A percentile compares a stretch with the other conserved stretches of the same genome.
Conservation (phyloP, 2,888 invertebrate species). For the Agapostemon virescens region DNA sequence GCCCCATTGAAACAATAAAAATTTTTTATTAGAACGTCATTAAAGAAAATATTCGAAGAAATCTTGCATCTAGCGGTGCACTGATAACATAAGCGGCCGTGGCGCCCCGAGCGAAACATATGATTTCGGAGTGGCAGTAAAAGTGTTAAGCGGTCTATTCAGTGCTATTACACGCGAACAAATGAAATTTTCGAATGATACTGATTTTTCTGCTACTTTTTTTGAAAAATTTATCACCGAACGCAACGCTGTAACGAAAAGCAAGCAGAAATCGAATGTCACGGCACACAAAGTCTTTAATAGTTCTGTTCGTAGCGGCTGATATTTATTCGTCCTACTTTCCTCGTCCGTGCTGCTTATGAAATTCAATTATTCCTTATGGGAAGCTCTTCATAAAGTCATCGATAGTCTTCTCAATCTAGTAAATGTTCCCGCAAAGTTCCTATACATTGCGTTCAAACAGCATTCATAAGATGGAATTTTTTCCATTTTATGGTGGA, state of each 20-base stretch:
- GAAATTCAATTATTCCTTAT: constrained; percentile 10
- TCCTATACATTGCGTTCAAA: not conserved
- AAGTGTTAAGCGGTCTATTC: too few relatives aligned
- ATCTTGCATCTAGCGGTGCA: too few relatives aligned
- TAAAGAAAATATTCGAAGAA: too few relatives aligned
- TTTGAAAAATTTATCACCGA: too few relatives aligned
- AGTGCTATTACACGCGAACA: too few relatives aligned
- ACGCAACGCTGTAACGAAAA: not conserved
- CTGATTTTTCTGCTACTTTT: too few relatives aligned
- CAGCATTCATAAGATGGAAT: not conserved
- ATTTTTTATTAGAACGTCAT: too few relatives aligned
- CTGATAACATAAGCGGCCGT: too few relatives aligned
- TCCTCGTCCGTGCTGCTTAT: not conserved
- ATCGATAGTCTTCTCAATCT: not conserved
- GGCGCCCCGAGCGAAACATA: too few relatives aligned
- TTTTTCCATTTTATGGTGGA: not conserved
- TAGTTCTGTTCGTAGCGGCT: not conserved
- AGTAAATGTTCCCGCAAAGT: not conserved
- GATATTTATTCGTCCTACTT: constrained; percentile 32
- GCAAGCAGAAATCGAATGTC: constrained; percentile 39
- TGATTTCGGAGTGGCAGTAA: too few relatives aligned
- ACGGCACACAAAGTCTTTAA: not conserved
- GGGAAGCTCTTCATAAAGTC: not conserved
- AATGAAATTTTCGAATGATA: too few relatives aligned
- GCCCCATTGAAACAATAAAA: too few relatives aligned